Evolutionary conservation across 2,113 vertebrate genomes (phyloP).

Genomic region (Aphyosemion australe): DNA sequence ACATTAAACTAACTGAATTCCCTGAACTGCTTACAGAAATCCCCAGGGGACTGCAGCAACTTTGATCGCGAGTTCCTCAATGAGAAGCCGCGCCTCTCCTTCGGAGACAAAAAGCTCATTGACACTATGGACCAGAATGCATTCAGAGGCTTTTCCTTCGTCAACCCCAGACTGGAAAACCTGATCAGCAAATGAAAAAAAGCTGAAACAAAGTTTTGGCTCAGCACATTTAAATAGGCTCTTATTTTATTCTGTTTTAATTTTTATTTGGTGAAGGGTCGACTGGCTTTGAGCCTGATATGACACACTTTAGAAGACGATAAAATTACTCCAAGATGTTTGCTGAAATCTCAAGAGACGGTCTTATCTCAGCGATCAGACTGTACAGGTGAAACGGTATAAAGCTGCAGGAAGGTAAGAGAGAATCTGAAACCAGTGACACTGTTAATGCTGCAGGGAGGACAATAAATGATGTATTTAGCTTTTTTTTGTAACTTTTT

Average conservation of each 20-base stretch:
- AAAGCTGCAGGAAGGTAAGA: slow-evolving; percentile 47
- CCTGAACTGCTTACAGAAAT: slow-evolving; percentile 81
- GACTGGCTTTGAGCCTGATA: slow-evolving; percentile 15
- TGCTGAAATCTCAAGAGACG: slow-evolving; percentile 9
- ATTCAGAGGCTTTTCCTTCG: slow-evolving; percentile 92
- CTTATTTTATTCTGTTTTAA: background rate
- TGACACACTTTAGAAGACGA: slow-evolving; percentile 19
- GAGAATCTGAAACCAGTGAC: slow-evolving; percentile 44
- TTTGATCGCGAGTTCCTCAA: slow-evolving; percentile 96
- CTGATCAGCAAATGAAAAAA: slow-evolving; percentile 81
- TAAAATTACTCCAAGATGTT: slow-evolving; percentile 11
- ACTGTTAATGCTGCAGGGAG: slow-evolving; percentile 16
- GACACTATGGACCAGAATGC: slow-evolving; percentile 95
- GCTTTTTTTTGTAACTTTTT: slow-evolving; percentile 11
- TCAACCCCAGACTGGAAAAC: slow-evolving; percentile 89
- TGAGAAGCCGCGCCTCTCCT: slow-evolving; percentile 91
- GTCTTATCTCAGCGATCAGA: slow-evolving; percentile 19
- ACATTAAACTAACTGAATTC: slow-evolving; percentile 20
- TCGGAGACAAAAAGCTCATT: slow-evolving; percentile 91
- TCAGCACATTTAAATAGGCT: slow-evolving; percentile 2
- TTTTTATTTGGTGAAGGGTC: slow-evolving; percentile 14
- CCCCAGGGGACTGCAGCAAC: slow-evolving; percentile 90
- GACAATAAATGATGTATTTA: slow-evolving; percentile 19
- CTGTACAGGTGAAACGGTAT: slow-evolving; percentile 25
- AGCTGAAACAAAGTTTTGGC: background rate